Evolutionary conservation across 2,797 vertebrate species (phyloP), one percentile per base, ranked within the genome.

Genomic region (Xiphophorus birchmanni): DNA sequence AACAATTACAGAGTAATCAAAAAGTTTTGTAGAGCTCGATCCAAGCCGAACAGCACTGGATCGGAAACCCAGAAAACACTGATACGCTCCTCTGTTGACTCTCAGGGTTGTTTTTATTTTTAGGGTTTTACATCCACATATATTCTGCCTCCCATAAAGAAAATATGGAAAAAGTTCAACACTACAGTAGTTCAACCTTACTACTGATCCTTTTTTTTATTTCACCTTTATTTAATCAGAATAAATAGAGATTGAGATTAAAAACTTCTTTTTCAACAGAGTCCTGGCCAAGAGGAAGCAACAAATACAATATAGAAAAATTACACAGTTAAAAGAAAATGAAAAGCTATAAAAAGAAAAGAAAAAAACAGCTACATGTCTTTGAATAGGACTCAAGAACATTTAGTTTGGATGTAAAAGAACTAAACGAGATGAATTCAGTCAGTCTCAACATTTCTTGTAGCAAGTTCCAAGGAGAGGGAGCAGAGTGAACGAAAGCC

Each of bases 21-120:
- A 67, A 60, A 6, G 6, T 76, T 73, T 69, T 76, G 72, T 58
- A 45, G 54, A 73, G 54, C 48, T 75, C 69, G 76, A 86, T 65
- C 72, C 7, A 12, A 71, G 37, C 8, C 76, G 63, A 13, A 18
- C 35, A n/a, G 52, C 63, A 48, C 1, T 47, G 37, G 65, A 71
- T 42, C 18, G n/a, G 45, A 79, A 84, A 45, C 76, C 42, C 15
- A 35, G 82, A 80, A 58, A 35, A 42, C 44, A 37, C 15, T 29
- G 0, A 52, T 35, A 69, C 0, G 3, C 82, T 40, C 54, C 32
- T 47, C 67, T 6, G 45, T 54, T 72, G 74, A 84, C 45, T 75
- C 26, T 80, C 35, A 32, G 23, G 52, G 11, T 58, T n/a, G 4
- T 12, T 56, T 83, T 76, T 56, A 56, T 29, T 56, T 83, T 78